phyloP scores from a whole-genome alignment of 2,113 vertebrate genomes.

The Falco punctatus region DNA sequence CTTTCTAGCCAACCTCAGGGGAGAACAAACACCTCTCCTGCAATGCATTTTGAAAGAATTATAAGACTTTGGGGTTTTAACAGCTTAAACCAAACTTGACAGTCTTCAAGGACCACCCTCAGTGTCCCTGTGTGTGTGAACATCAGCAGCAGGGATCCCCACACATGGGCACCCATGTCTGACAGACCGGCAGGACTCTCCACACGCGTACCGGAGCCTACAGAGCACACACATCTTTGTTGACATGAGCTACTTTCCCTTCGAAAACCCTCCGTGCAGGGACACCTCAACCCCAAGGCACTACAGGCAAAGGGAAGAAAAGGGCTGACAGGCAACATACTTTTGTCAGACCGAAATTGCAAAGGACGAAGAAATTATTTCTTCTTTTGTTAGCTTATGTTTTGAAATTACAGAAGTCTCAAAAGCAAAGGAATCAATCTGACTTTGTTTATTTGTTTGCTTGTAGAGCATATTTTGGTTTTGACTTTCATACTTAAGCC shows the following conservation, averaged over 20 bases:
- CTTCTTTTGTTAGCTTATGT: conserved; percentile 52
- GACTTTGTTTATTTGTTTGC: conserved; percentile 57
- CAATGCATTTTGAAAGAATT: background rate
- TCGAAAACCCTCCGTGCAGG: background rate
- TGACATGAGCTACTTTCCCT: background rate
- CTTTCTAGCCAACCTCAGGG: background rate
- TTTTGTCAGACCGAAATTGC: background rate
- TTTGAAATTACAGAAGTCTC: conserved; percentile 45
- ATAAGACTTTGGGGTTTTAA: background rate
- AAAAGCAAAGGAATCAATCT: conserved; percentile 43
- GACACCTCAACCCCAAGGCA: background rate
- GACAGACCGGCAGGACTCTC: background rate
- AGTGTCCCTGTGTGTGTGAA: accelerated
- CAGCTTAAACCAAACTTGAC: background rate
- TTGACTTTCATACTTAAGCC: conserved; percentile 21
- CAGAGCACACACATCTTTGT: background rate
- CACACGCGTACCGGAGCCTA: accelerated
- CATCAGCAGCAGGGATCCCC: background rate
- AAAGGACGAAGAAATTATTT: conserved; percentile 22
- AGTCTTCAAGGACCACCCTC: background rate
- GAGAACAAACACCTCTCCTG: background rate
- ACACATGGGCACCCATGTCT: accelerated
- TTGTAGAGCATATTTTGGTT: conserved; percentile 18
- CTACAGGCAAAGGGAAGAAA: background rate
- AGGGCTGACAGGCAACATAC: background rate